Evolutionary conservation across 2,797 vertebrate species (phyloP).

Genomic region (Microtus californicus): DNA sequence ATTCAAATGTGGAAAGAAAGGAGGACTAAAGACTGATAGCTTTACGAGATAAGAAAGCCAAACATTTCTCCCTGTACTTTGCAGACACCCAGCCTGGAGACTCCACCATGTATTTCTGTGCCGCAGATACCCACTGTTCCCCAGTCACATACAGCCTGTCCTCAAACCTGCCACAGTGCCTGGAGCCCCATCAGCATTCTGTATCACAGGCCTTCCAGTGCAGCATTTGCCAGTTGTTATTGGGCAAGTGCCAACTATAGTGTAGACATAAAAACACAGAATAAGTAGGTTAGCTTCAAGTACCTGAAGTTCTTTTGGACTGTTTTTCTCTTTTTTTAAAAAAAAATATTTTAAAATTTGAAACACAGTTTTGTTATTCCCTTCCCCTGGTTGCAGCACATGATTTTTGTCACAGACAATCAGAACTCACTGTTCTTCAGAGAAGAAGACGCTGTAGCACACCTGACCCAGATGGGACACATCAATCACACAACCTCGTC

Average conservation of each 20-base stretch:
- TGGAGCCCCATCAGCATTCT: neutral
- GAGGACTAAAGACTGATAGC: neutral
- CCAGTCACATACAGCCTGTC: neutral
- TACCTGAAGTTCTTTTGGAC: neutral
- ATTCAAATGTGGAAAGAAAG: neutral
- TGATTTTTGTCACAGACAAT: too few relatives aligned
- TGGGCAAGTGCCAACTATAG: neutral
- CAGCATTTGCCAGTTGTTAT: neutral
- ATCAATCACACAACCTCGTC: too few relatives aligned
- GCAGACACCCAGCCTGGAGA: neutral
- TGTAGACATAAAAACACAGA: neutral
- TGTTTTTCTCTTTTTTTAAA: neutral
- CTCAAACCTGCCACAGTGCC: neutral
- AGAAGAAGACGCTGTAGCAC: too few relatives aligned
- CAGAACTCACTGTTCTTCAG: too few relatives aligned
- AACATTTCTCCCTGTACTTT: constrained; percentile 60
- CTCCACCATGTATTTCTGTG: constrained; percentile 75
- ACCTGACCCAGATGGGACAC: too few relatives aligned
- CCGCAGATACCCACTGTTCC: constrained; percentile 44
- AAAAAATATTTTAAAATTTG: neutral
- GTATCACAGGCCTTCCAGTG: neutral
- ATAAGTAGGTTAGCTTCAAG: neutral
- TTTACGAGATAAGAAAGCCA: neutral
- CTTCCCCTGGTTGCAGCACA: too few relatives aligned
- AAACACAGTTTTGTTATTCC: neutral